A percentile compares a stretch with the other conserved stretches of the same genome.
Conservation (phyloP, 2,113 vertebrate genomes). For the Oreotrochilus melanogaster region DNA sequence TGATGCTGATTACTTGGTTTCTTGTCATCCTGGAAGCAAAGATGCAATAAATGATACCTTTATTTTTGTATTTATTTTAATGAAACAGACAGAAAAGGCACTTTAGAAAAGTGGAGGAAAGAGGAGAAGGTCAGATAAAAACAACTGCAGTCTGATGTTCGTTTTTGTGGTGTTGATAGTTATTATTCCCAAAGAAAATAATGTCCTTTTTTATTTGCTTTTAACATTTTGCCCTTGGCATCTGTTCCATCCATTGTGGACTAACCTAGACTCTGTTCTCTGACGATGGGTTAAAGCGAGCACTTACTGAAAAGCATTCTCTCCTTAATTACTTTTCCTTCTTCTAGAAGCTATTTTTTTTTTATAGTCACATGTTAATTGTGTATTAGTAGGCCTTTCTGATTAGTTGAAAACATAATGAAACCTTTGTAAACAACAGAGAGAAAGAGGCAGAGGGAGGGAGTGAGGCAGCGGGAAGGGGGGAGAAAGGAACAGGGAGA, state of each 20-base stretch:
- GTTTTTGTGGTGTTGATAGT: conserved; percentile 64
- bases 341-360: conserved; percentile 86
- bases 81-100: conserved; percentile 28
- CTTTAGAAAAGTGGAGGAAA: conserved; percentile 51
- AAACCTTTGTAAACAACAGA: conserved; percentile 87
- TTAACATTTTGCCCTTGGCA: conserved; percentile 85
- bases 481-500: conserved; percentile 19
- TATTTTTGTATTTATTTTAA: conserved; percentile 48
- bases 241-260: conserved; percentile 84
- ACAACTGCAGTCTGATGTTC: conserved; percentile 69
- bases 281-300: conserved; percentile 81
- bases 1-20: not conserved
- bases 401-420: conserved; percentile 89
- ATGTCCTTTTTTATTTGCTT: conserved; percentile 79
- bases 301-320: conserved; percentile 86
- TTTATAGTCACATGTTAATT: conserved; percentile 88
- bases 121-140: conserved; percentile 53
- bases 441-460: conserved; percentile 67
- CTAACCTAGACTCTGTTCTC: conserved; percentile 78
- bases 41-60: conserved; percentile 26
- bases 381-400: conserved; percentile 86
- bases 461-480: not conserved
- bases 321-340: conserved; percentile 87
- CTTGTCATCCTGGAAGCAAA: conserved; percentile 11
- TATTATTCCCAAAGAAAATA: conserved; percentile 80